phyloP scores from a whole-genome alignment of 2,797 vertebrate genomes.

The Poecilia gillii region DNA sequence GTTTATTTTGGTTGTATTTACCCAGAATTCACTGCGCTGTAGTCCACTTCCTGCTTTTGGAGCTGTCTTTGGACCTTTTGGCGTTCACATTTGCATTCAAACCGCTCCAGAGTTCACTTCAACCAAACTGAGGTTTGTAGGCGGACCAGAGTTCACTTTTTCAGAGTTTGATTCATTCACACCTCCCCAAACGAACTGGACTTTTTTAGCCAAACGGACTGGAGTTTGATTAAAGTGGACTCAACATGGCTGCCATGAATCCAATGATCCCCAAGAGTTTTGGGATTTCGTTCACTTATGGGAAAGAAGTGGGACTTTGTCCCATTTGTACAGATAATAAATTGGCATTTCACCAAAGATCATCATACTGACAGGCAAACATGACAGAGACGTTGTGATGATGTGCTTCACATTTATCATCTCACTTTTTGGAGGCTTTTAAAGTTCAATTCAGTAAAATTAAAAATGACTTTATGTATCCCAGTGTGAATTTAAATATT shows the following conservation, averaged over 20 bases:
- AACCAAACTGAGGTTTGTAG: too few species aligned
- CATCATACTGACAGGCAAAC: background rate
- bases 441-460: too few species aligned
- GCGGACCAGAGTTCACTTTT: too few species aligned
- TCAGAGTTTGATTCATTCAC: too few species aligned
- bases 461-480: too few species aligned
- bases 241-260: too few species aligned
- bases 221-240: too few species aligned
- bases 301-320: background rate
- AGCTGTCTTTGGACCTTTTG: background rate
- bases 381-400: background rate
- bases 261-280: background rate
- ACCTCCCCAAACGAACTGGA: too few species aligned
- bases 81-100: background rate
- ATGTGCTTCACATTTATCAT: background rate
- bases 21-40: background rate
- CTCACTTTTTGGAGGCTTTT: too few species aligned
- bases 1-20: background rate
- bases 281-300: background rate
- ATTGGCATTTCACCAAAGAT: background rate
- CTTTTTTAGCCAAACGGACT: too few species aligned
- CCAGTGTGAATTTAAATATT: too few species aligned
- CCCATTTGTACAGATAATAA: background rate
- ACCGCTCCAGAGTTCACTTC: background rate
- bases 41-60: too few species aligned